phyloP scores from a whole-genome alignment of 2,888 invertebrate species.

The Timema podura region DNA sequence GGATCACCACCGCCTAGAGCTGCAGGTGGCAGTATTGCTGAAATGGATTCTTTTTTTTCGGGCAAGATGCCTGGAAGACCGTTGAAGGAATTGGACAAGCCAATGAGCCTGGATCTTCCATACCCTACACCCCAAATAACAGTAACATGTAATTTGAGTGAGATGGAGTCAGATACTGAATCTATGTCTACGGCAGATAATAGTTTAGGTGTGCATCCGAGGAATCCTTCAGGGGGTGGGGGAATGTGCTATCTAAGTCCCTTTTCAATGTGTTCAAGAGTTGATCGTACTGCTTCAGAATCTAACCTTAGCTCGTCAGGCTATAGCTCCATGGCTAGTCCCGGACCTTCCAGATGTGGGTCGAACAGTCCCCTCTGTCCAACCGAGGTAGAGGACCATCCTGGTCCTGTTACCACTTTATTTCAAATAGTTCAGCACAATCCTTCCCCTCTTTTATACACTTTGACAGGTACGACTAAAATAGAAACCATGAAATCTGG shows the following conservation, averaged over 20 bases:
- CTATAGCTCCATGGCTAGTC: constrained; percentile 81
- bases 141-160: constrained; percentile 66
- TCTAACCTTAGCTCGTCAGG: constrained; percentile 81
- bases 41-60: constrained; percentile 44
- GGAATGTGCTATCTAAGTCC: constrained; percentile 72
- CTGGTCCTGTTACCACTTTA: constrained; percentile 33
- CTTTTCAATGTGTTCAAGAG: constrained; percentile 67
- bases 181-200: constrained; percentile 58
- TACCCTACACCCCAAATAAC: constrained; percentile 46
- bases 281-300: constrained; percentile 74
- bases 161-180: constrained; percentile 69
- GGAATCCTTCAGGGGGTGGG: constrained; percentile 44
- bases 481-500: constrained; percentile 21
- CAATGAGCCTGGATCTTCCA: constrained; percentile 57
- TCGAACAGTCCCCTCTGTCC: constrained; percentile 76
- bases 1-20: constrained; percentile 56
- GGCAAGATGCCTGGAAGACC: constrained; percentile 48
- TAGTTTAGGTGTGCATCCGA: constrained; percentile 47
- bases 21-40: constrained; percentile 42
- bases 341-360: constrained; percentile 75
- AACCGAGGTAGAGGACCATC: constrained; percentile 66
- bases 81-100: constrained; percentile 60
- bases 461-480: constrained; percentile 46
- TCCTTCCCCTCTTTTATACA: constrained; percentile 60
- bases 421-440: constrained; percentile 35